Evolutionary conservation across 2,113 vertebrate species (phyloP).

Genomic region (Grammomys surdaster): DNA sequence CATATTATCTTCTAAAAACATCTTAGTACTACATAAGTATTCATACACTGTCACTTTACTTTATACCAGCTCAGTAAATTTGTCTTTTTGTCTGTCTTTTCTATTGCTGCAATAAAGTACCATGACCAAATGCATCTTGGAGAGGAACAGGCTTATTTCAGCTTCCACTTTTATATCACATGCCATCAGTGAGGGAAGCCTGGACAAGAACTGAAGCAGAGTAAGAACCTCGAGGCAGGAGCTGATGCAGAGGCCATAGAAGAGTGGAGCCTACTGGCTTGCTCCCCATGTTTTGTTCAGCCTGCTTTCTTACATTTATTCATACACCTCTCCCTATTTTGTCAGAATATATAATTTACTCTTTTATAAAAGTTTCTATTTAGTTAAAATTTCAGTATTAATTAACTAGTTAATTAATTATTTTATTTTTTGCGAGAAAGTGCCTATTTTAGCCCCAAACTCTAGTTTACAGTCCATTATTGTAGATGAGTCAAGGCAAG

Average conservation of each 20-base stretch:
- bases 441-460: background rate
- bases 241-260: background rate
- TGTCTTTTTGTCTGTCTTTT: background rate
- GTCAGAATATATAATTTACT: background rate
- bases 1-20: background rate
- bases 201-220: background rate
- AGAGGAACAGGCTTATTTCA: background rate
- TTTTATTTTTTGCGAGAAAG: background rate
- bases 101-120: background rate
- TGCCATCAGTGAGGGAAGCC: background rate
- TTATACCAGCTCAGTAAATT: background rate
- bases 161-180: background rate
- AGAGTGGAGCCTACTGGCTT: background rate
- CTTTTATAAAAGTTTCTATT: background rate
- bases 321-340: background rate
- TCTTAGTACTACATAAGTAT: constrained; percentile 16
- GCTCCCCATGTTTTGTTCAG: background rate
- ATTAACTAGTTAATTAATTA: background rate
- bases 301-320: background rate
- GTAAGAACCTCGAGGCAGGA: background rate
- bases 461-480: background rate
- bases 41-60: background rate
- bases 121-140: background rate
- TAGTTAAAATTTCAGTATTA: background rate
- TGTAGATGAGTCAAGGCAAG: background rate